phyloP scores from a whole-genome alignment of 2,888 invertebrate genomes.

The Napeogenes inachia region DNA sequence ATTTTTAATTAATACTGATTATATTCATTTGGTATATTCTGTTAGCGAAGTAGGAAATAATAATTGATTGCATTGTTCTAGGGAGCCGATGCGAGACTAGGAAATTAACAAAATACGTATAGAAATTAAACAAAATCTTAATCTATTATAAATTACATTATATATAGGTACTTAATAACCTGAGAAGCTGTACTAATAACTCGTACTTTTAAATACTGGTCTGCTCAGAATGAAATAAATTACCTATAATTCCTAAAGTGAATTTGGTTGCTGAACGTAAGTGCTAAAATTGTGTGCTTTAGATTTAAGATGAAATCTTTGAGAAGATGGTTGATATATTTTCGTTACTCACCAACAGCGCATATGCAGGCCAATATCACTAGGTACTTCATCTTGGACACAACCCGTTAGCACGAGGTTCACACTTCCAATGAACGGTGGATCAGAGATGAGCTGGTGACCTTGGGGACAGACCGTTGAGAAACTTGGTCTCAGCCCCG shows the following conservation, averaged over 20 bases:
- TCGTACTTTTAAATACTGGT: background rate
- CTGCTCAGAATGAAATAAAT: background rate
- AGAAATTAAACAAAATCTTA: background rate
- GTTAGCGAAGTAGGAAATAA: conserved; percentile 10
- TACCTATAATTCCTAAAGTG: background rate
- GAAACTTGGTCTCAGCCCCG: conserved; percentile 53
- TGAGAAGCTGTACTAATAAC: too few species aligned
- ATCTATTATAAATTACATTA: too few species aligned
- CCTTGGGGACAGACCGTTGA: conserved; percentile 66
- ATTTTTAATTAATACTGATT: background rate
- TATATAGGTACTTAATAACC: too few species aligned
- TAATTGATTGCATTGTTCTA: conserved; percentile 35
- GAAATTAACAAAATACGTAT: conserved; percentile 17
- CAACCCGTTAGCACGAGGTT: conserved; percentile 52
- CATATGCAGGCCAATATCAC: conserved; percentile 57
- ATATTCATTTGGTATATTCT: background rate
- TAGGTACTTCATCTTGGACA: conserved; percentile 53
- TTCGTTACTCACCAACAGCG: conserved; percentile 57
- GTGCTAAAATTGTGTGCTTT: too few species aligned
- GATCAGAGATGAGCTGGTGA: conserved; percentile 41
- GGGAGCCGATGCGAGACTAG: conserved; percentile 31
- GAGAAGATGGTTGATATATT: background rate
- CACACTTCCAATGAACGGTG: conserved; percentile 51
- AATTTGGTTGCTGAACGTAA: too few species aligned
- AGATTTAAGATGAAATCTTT: background rate